phyloP scores from a whole-genome alignment of 2,797 vertebrate genomes.

The Pangasius krempfi region DNA sequence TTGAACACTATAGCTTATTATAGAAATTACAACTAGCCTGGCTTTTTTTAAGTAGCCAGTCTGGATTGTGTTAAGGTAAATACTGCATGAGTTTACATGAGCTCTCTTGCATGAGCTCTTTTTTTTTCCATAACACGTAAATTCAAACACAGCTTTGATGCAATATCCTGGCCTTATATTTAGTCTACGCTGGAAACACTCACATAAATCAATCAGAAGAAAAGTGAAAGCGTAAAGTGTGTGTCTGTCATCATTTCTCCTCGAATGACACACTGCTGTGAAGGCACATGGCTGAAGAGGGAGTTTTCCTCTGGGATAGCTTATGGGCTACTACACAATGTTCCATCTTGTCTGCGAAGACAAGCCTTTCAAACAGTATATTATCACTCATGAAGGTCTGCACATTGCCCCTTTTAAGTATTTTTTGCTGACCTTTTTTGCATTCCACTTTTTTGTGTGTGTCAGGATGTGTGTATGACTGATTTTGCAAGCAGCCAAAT shows the following conservation, averaged over 20 bases:
- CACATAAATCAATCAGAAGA: slow-evolving; percentile 43
- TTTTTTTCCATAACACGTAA: background rate
- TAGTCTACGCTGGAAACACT: slow-evolving; percentile 2
- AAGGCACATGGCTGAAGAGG: slow-evolving; percentile 16
- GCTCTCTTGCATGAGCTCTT: background rate
- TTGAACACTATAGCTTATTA: background rate
- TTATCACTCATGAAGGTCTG: slow-evolving; percentile 38
- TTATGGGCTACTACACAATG: slow-evolving; percentile 39
- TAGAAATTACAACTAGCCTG: background rate
- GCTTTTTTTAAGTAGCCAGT: background rate
- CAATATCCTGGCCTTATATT: background rate
- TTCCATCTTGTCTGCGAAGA: slow-evolving; percentile 37
- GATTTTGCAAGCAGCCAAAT: slow-evolving; percentile 40
- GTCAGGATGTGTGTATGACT: slow-evolving; percentile 25
- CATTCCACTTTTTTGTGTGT: background rate
- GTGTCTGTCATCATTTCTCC: slow-evolving; percentile 23
- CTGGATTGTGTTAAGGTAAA: background rate
- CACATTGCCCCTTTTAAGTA: background rate
- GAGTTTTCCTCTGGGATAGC: slow-evolving; percentile 32
- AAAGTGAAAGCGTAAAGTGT: slow-evolving; percentile 31
- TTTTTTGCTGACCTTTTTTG: slow-evolving; percentile 48
- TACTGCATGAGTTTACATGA: background rate
- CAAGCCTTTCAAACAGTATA: slow-evolving; percentile 49
- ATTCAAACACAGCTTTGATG: background rate
- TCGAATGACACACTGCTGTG: slow-evolving; percentile 26